Evolutionary conservation across 2,797 vertebrate species (phyloP).

Genomic region (Rhinatrema bivittatum): DNA sequence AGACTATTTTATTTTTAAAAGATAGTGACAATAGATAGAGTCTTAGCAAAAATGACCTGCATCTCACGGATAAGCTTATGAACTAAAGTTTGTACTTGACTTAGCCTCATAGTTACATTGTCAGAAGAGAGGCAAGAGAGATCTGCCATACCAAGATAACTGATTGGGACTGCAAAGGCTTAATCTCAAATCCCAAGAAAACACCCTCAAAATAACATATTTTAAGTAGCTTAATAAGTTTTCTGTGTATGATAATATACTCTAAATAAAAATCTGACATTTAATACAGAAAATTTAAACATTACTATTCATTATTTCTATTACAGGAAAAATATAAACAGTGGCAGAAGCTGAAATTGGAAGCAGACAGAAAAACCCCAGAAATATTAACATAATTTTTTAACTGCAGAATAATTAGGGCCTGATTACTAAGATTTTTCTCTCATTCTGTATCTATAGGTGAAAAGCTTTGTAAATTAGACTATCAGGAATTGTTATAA

Average conservation of each 20-base stretch:
- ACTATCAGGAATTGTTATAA: too few species aligned
- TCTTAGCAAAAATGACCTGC: neutral
- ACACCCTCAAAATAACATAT: too few species aligned
- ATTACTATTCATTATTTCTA: neutral
- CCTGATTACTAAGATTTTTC: constrained; percentile 30
- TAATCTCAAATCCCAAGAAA: too few species aligned
- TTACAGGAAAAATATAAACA: neutral
- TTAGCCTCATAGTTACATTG: neutral
- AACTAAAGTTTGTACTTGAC: neutral
- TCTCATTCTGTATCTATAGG: constrained; percentile 24
- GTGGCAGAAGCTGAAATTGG: neutral
- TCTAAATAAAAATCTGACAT: too few species aligned
- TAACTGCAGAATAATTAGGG: constrained; percentile 21
- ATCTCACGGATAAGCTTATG: neutral
- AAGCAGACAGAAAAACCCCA: too few species aligned
- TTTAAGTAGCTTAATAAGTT: too few species aligned
- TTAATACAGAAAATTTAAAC: neutral
- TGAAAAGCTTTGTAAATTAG: constrained; percentile 40
- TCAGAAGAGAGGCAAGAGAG: too few species aligned
- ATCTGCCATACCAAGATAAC: too few species aligned
- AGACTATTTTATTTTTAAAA: neutral
- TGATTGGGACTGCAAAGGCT: too few species aligned
- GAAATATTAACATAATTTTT: constrained; percentile 22
- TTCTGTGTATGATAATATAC: too few species aligned
- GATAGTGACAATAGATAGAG: too few species aligned